Evolutionary conservation across 1,140 invertebrate genomes (phyloP).

Genomic region (Halictus rubicundus): DNA sequence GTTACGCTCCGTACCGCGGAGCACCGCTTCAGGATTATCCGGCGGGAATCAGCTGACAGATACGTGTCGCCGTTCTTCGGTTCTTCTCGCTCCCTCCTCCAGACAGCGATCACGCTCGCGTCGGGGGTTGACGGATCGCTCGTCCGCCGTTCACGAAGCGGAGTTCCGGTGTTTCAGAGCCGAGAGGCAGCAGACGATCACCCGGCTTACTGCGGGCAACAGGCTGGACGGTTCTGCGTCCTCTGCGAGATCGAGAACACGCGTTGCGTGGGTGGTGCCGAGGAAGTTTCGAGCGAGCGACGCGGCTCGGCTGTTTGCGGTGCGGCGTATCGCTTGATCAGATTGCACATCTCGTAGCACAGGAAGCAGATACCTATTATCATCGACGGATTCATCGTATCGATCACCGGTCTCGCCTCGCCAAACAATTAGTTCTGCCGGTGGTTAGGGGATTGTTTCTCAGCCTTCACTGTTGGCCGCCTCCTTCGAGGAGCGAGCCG

Average conservation of each 20-base stretch:
- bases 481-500: no score
- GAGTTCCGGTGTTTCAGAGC: no score
- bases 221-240: slow-evolving; percentile 57
- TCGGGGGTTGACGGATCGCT: neutral
- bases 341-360: slow-evolving; percentile 82
- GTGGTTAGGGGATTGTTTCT: neutral
- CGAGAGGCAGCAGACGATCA: neutral
- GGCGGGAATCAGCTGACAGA: neutral
- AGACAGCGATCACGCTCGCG: neutral
- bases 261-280: slow-evolving; percentile 62
- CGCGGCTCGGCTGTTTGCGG: slow-evolving; percentile 65
- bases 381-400: slow-evolving; percentile 81
- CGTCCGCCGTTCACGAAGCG: neutral
- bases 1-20: no score
- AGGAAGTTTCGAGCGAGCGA: slow-evolving; percentile 55
- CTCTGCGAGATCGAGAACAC: slow-evolving; percentile 77
- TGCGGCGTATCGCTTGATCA: slow-evolving; percentile 74
- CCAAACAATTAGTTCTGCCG: no score
- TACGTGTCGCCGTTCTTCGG: no score
- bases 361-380: slow-evolving; percentile 81
- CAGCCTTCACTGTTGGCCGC: neutral
- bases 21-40: neutral
- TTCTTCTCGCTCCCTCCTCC: no score
- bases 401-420: neutral
- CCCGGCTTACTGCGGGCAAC: slow-evolving; percentile 60